Evolutionary conservation across 2,797 vertebrate genomes (phyloP), one percentile per base, ranked within the genome.

Genomic region (Cyclura pinguis): DNA sequence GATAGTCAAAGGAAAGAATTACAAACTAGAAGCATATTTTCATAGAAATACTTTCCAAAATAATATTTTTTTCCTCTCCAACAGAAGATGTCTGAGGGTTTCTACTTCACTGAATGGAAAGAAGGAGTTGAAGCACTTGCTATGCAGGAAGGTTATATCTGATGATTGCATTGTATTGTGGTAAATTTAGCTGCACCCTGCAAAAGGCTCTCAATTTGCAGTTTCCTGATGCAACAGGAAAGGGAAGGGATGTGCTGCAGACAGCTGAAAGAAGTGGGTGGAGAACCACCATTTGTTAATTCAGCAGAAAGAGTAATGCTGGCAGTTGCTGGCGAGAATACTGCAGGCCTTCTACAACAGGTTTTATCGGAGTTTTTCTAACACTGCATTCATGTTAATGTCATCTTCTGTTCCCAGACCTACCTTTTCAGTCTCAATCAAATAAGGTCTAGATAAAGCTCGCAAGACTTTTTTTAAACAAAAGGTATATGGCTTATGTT

Each of bases 181-280:
- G 93, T 93, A 92, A 91, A 95, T 95, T 83, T 67, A 94, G 89
- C 94, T 95, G 90, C 93, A 64, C 80, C 80, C 89, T 88, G 86
- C 91, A 95, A 89, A 95, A 96, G 89, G 91, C 89, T 55, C 95
- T 91, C 82, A 73, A 92, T 95, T 93, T 95, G 93, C 91, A 94
- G 94, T 93, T 95, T 96, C 95, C 94, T 94, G 95, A 93, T 94
- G 94, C 92, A 94, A 96, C 95, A 96, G 96, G 96, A 96, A 96
- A 89, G 88, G 95, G 96, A 95, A 96, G 94, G 91, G 95, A 94
- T 95, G 95, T 95, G 86, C 93, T 96, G 91, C 92, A 92, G 94
- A 88, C 77, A 93, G 87, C 78, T 38, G 92, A 90, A 93, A 88
- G 0, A 0, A 24, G 29, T 62, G 62, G 85, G 80, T 81, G 87